Conservation (phyloP, 1,140 invertebrate genomes). For the Drosophila sechellia region DNA sequence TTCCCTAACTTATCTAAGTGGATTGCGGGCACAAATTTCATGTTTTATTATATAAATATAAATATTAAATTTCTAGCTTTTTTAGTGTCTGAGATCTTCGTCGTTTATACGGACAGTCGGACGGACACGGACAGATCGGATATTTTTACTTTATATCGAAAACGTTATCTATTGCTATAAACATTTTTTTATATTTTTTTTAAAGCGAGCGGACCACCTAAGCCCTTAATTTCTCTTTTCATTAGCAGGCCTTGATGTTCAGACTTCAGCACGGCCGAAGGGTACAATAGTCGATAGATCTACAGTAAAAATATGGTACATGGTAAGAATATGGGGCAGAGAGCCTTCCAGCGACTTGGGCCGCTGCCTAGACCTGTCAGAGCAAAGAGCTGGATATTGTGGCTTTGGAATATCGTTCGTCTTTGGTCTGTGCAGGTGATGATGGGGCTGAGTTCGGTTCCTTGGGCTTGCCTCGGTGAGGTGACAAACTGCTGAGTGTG, state of each 20-base stretch:
- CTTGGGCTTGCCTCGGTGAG: conserved; percentile 52
- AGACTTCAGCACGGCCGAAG: conserved; percentile 62
- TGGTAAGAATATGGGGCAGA: conserved; percentile 19
- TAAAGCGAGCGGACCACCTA: background rate
- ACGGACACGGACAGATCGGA: no score
- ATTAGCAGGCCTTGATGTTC: conserved; percentile 1
- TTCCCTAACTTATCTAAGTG: no score
- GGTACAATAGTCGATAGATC: conserved; percentile 42
- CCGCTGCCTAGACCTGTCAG: conserved; percentile 29
- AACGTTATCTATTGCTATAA: no score
- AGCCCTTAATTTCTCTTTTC: conserved; percentile 10
- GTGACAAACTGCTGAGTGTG: conserved; percentile 53
- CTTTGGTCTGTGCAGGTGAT: conserved; percentile 44
- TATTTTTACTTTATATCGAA: no score
- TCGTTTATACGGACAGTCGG: no score
- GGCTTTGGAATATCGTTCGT: background rate
- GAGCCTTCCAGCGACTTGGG: conserved; percentile 16
- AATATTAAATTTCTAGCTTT: no score
- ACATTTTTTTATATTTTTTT: no score
- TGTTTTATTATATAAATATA: no score
- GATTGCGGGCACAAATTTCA: no score
- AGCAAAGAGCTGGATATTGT: conserved; percentile 6
- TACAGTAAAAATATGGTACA: conserved; percentile 50
- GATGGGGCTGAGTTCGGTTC: conserved; percentile 25
- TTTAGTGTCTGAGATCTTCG: no score